Evolutionary conservation across 2,113 vertebrate species (phyloP).

Genomic region (Campylomormyrus numenius): DNA sequence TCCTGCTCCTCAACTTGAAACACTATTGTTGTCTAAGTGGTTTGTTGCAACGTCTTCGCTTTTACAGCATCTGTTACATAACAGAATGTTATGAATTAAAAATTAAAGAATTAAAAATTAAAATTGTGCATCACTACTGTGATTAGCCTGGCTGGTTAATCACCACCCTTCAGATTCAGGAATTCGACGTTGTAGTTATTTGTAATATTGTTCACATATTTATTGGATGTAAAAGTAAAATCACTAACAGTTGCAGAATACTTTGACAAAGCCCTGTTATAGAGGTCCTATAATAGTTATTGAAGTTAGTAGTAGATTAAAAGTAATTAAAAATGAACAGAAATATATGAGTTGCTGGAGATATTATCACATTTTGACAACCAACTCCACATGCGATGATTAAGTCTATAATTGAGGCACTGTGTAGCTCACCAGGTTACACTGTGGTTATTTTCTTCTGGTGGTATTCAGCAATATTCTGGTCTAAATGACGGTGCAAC

Average conservation of each 20-base stretch:
- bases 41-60: no score
- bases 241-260: neutral
- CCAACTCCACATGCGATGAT: neutral
- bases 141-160: neutral
- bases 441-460: neutral
- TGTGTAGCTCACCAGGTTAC: neutral
- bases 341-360: neutral
- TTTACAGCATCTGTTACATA: no score
- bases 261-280: neutral
- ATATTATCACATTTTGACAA: neutral
- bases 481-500: neutral
- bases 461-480: neutral
- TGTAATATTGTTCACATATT: neutral
- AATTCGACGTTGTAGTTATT: neutral
- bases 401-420: neutral
- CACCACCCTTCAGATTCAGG: neutral
- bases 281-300: neutral
- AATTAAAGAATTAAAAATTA: neutral
- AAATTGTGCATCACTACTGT: neutral
- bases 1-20: no score
- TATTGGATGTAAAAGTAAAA: neutral
- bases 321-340: no score
- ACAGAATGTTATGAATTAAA: no score
- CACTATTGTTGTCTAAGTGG: no score
- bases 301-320: neutral